Evolutionary conservation across 1,140 invertebrate genomes (phyloP).

Genomic region (Sinonovacula constricta): DNA sequence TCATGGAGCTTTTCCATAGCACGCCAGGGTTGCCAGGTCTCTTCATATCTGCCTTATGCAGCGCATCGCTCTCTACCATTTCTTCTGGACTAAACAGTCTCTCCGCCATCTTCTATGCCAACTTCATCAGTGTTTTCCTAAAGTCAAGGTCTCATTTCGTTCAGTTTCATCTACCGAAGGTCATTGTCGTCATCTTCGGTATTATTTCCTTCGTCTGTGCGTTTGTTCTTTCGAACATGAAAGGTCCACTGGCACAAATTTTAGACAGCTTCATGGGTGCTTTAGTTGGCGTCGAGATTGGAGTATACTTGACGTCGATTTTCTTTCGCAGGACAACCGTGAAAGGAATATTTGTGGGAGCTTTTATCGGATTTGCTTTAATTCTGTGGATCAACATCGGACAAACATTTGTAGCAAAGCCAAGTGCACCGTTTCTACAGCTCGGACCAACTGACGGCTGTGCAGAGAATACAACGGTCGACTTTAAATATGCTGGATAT

Average conservation of each 20-base stretch:
- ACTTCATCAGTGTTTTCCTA: not conserved
- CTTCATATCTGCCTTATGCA: not conserved
- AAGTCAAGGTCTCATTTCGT: not conserved
- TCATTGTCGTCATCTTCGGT: conserved; percentile 1
- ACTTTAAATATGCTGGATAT: no score
- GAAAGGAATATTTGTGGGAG: not conserved
- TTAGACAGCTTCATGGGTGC: not conserved
- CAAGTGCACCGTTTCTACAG: not conserved
- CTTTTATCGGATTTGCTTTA: not conserved
- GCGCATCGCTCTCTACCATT: conserved; percentile 8
- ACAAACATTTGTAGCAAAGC: not conserved
- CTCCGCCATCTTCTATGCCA: not conserved
- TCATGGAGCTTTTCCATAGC: not conserved
- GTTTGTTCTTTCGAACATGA: not conserved
- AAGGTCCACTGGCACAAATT: conserved; percentile 3
- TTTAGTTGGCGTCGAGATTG: conserved; percentile 1
- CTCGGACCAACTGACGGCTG: not conserved
- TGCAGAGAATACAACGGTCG: no score
- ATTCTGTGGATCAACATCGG: conserved; percentile 6
- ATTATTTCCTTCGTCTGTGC: not conserved
- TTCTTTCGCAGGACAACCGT: not conserved
- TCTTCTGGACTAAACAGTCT: conserved; percentile 11
- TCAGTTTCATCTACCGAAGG: not conserved
- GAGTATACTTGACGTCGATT: not conserved
- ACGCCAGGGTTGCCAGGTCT: conserved; percentile 3